Base-by-base conservation (phyloP, 2,113 vertebrate genomes). In the Cettia cetti region DNA sequence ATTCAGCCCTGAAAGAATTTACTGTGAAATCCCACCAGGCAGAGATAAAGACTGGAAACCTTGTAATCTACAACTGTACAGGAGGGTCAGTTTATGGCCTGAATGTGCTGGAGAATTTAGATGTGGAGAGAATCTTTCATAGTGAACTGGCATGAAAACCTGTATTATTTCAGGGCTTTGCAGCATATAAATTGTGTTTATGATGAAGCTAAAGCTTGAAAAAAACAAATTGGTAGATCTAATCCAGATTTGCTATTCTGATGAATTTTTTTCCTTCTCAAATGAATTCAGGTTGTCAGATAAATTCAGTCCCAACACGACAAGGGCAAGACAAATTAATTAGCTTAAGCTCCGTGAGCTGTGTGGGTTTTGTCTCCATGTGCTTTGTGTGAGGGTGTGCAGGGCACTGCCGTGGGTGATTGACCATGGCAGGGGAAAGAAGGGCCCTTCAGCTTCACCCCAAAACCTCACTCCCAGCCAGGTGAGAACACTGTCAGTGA, bases 11-110 rank as follows among this genome's bases (percentile, higher is more conserved):
- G 94, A 81, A 92, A 96, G 77, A 96, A 93, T 93, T 93, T 56
- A 30, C 94, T 84, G 82, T 92, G 88, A 92, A 96, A 96, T 95
- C 95, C 92, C 90, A 94, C 37, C 68, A 75, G 92, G 85, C 91
- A 86, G 80, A 95, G 94, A 96, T 94, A 96, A 90, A 96, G 90
- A 50, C 82, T 75, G 40, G 90, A 94, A 94, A 40, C 90, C 75
- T 61, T 68, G 92, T 96, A 95, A 96, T 96, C 93, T 96, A 26
- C 90, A 79, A 0, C 72, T 64, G 20, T 80, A 81, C 94, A 94
- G 92, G 53, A 95, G 82, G 92, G 94, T 93, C 95, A 96, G 79
- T 93, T 81, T 86, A 90, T 90, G 94, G 93, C 85, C 82, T 40
- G 49, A 21, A 33, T 18, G 40, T 90, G 79, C 71, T 86, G 88